phyloP scores from a whole-genome alignment of 2,888 invertebrate genomes.

The Isoperla grammatica region DNA sequence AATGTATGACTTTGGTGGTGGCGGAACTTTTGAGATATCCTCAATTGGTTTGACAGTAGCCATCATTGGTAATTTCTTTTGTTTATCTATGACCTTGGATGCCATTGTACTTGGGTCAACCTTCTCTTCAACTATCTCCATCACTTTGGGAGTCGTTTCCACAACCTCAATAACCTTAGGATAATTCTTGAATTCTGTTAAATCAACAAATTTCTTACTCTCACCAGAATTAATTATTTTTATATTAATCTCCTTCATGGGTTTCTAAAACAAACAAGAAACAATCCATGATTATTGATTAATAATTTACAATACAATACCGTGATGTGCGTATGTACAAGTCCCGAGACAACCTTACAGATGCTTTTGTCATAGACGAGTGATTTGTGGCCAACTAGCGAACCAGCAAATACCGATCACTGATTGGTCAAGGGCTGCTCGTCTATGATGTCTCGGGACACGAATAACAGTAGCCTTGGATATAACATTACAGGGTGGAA shows the following conservation, averaged over 20 bases:
- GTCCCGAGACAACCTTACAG: too few relatives aligned
- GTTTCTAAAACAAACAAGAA: slow-evolving; percentile 45
- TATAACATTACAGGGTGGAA: too few relatives aligned
- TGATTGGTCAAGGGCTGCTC: too few relatives aligned
- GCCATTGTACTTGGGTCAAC: slow-evolving; percentile 27
- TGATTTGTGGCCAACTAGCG: too few relatives aligned
- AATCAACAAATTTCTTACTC: slow-evolving; percentile 32
- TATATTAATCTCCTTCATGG: slow-evolving; percentile 50
- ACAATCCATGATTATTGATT: slow-evolving; percentile 5
- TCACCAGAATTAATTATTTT: slow-evolving; percentile 40
- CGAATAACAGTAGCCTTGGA: too few relatives aligned
- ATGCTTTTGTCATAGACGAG: too few relatives aligned
- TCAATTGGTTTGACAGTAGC: slow-evolving; percentile 6
- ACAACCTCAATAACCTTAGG: slow-evolving; percentile 38
- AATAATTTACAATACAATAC: slow-evolving; percentile 18
- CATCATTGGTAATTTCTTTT: background rate
- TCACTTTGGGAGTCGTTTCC: slow-evolving; percentile 35
- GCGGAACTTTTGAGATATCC: slow-evolving; percentile 37
- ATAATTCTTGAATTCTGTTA: slow-evolving; percentile 23
- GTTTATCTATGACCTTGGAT: slow-evolving; percentile 1
- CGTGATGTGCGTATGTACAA: too few relatives aligned
- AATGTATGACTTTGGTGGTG: slow-evolving; percentile 55
- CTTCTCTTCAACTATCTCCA: slow-evolving; percentile 36
- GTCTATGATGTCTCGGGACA: too few relatives aligned
- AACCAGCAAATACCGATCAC: too few relatives aligned